phyloP scores from a whole-genome alignment of 2,113 vertebrate genomes.

The Cavia porcellus region DNA sequence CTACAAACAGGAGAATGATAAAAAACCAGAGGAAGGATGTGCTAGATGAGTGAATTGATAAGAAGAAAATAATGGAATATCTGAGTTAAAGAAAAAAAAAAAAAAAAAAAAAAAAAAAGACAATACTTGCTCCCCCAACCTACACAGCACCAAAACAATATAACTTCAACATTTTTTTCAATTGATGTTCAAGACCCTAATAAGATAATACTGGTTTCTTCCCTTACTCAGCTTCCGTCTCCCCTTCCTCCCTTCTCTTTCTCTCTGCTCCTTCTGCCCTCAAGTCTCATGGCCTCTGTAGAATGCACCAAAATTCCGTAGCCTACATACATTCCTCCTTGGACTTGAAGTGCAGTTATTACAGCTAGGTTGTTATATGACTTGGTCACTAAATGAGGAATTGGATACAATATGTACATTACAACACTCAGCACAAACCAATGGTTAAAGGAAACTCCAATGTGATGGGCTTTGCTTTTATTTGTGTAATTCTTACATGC shows the following conservation, averaged over 20 bases:
- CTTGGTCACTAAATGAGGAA: background rate
- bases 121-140: background rate
- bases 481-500: background rate
- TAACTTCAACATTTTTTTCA: background rate
- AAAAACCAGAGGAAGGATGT: conserved; percentile 4
- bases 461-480: background rate
- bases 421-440: background rate
- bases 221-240: background rate
- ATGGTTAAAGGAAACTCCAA: background rate
- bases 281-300: background rate
- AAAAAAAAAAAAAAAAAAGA: background rate
- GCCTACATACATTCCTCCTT: background rate
- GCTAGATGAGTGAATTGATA: background rate
- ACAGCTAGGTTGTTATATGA: background rate
- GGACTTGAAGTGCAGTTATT: background rate
- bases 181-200: background rate
- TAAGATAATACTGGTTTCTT: background rate
- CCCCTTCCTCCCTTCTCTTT: background rate
- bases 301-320: background rate
- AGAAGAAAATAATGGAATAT: background rate
- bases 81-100: background rate
- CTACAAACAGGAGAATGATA: background rate
- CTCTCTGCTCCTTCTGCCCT: background rate
- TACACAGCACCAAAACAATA: background rate
- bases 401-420: background rate